These are phyloP conservation scores for Lithodes maja DNA, from an alignment of 2,888 invertebrate species.

Conservation along the genomic window DNA sequence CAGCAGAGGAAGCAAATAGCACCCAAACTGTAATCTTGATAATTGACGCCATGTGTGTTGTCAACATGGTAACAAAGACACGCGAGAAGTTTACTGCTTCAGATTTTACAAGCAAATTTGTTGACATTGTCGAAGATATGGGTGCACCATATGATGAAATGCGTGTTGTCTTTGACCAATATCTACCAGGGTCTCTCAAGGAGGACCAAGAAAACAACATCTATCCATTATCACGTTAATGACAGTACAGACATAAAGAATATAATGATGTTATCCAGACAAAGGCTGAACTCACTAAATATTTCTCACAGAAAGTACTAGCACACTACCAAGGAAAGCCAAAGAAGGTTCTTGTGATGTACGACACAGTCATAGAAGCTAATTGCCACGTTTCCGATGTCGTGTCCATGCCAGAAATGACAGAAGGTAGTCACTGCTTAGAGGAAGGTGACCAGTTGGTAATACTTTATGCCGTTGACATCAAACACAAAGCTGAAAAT, in stretches of 20 bases:
- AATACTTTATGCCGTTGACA: background rate
- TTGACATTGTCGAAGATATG: background rate
- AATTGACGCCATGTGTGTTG: slow-evolving; percentile 17
- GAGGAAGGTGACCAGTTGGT: slow-evolving; percentile 31
- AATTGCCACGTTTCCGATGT: slow-evolving; percentile 3
- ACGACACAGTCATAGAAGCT: slow-evolving; percentile 5
- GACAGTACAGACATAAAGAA: slow-evolving; percentile 10
- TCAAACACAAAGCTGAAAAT: background rate
- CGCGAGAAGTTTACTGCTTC: slow-evolving; percentile 19
- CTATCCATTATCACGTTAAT: slow-evolving; percentile 24
- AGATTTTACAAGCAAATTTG: slow-evolving; percentile 18
- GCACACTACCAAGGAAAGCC: background rate
- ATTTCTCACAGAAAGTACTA: slow-evolving; percentile 17
- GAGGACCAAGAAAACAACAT: slow-evolving; percentile 19
- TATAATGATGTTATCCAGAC: background rate
- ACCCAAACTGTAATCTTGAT: slow-evolving; percentile 4
- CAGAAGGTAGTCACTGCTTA: background rate
- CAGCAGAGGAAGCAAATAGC: background rate
- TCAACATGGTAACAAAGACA: slow-evolving; percentile 26
- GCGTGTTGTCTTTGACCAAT: background rate
- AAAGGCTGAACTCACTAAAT: slow-evolving; percentile 11
- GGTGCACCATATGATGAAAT: slow-evolving; percentile 13
- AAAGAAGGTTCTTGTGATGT: slow-evolving; percentile 23
- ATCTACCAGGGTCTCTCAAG: slow-evolving; percentile 14
- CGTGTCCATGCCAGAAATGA: background rate